A percentile compares a stretch with the other conserved stretches of the same genome.
phyloP scores from a whole-genome alignment of 2,888 invertebrate genomes.

The Troglohyphantes excavatus region DNA sequence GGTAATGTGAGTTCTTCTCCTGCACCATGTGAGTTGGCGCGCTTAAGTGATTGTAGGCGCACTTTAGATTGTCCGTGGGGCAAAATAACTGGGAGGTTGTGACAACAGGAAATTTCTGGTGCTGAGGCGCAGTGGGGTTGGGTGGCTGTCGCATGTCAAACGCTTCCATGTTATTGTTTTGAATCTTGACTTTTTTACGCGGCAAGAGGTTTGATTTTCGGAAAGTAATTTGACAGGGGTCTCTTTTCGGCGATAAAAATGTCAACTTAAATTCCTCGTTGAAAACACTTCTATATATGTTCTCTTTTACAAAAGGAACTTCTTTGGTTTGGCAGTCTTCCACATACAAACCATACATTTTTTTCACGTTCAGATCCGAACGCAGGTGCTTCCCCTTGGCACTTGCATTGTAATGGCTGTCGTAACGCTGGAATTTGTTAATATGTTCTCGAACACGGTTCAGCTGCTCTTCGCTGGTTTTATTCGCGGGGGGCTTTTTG shows the following conservation, averaged over 20 bases:
- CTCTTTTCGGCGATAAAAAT: constrained; percentile 60
- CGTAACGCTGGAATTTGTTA: constrained; percentile 61
- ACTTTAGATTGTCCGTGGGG: constrained; percentile 59
- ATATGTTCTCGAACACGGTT: constrained; percentile 61
- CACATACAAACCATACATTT: constrained; percentile 73
- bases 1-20: constrained; percentile 46
- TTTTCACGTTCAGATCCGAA: constrained; percentile 69
- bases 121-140: constrained; percentile 32
- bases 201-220: constrained; percentile 16
- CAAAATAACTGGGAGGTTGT: constrained; percentile 57
- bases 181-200: constrained; percentile 51
- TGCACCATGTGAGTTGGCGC: constrained; percentile 47
- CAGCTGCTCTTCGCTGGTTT: constrained; percentile 71
- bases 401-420: constrained; percentile 56
- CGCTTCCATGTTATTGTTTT: constrained; percentile 19
- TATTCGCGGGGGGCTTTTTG: constrained; percentile 70
- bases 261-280: constrained; percentile 65
- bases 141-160: constrained; percentile 37
- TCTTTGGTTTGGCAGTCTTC: constrained; percentile 59
- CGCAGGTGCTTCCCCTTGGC: constrained; percentile 66
- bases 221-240: constrained; percentile 46
- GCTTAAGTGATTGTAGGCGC: constrained; percentile 61
- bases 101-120: constrained; percentile 51
- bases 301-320: constrained; percentile 69
- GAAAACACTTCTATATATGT: constrained; percentile 72